Evolutionary conservation across 1,140 invertebrate genomes (phyloP), one percentile per base, ranked within the genome.

Genomic region (Phocides pigmalion): DNA sequence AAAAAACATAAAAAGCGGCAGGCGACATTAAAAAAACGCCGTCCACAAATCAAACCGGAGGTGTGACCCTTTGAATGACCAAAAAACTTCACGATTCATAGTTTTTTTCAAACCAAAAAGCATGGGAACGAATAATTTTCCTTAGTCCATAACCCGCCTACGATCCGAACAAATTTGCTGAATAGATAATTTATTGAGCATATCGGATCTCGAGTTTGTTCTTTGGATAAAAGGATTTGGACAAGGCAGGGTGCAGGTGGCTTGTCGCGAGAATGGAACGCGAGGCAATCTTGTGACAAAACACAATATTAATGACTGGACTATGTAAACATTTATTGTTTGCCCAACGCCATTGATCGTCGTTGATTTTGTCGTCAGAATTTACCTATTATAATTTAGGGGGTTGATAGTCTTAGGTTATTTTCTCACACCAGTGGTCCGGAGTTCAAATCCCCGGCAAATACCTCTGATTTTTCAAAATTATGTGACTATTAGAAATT

Each of bases 161-260:
- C 84, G 50, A 72, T 64, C 61, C 64, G 50, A 75, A 85, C 85
- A 87, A 84, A 88, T 87, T 84, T 49, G 61, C 58, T 84, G 75
- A 86, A 84, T 80, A 72, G 74, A 81, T 76, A 88, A 89, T 85
- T 89, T 89, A 89, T 89, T 77, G 80, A 53, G 61, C 59, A 44
- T 72, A 82, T 80, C 73, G 47, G 53, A 75, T 47, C 64, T 74
- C 12, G 3, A 66, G 62, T 72, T 66, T 67, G 64, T 66, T 70
- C 25, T 68, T 56, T 44, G 47, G 15, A 71, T 70, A 77, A 79
- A 79, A 77, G 72, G 65, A 19, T 44, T 46, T 46, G 9, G 42
- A 39, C 17, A 42, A 41, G 22, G 17, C 44, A 42, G 42, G 49
- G 58, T 58, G 65, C 39, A 83, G 80, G 79, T 80, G 79, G 63